Conservation (phyloP, 2,888 invertebrate genomes). For the Odontothrips loti region DNA sequence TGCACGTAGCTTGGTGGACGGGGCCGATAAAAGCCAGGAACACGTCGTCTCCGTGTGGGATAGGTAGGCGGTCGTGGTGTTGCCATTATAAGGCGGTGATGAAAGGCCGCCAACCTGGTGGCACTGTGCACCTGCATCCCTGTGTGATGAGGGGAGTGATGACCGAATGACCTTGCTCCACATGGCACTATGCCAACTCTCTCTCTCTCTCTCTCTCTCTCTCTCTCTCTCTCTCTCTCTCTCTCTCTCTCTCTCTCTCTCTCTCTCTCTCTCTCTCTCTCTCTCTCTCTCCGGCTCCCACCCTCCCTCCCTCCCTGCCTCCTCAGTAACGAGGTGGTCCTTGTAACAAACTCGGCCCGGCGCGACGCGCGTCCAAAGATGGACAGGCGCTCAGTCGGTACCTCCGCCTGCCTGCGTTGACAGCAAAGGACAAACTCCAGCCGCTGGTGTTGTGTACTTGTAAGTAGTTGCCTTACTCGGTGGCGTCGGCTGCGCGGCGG, state of each 20-base stretch:
- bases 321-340: not conserved
- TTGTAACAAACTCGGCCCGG: not conserved
- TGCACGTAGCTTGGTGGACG: too few species aligned
- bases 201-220: conserved; percentile 4
- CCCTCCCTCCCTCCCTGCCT: not conserved
- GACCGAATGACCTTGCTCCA: not conserved
- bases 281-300: not conserved
- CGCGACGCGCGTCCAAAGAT: not conserved
- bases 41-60: too few species aligned
- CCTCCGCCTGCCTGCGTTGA: not conserved
- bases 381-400: not conserved
- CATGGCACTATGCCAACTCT: not conserved
- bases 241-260: not conserved
- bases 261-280: not conserved
- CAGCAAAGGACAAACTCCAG: not conserved
- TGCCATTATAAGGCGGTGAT: too few species aligned
- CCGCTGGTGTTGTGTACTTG: not conserved
- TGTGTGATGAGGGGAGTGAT: not conserved
- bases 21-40: too few species aligned
- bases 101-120: too few species aligned
- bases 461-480: too few species aligned
- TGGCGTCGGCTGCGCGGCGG: too few species aligned
- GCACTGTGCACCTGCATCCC: not conserved
- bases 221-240: conserved; percentile 1
- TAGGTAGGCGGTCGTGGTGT: too few species aligned